A percentile compares a stretch with the other conserved stretches of the same genome.
These are phyloP conservation scores for Muscina levida DNA, from an alignment of 2,888 invertebrate genomes.

Conservation along the genomic window DNA sequence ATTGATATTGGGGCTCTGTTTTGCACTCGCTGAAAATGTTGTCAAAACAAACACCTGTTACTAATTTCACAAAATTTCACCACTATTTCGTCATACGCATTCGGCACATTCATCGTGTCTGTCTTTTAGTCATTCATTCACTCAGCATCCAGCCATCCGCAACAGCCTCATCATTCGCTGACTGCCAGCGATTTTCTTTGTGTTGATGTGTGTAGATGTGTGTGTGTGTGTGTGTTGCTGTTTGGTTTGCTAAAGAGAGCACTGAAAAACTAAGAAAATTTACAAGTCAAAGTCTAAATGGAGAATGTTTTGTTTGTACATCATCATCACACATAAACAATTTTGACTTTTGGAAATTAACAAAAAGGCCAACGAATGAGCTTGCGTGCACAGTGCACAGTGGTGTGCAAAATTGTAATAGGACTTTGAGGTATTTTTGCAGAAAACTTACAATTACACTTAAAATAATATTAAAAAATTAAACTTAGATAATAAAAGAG, in stretches of 20 bases:
- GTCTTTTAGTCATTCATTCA: constrained; percentile 9
- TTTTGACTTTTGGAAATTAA: constrained; percentile 55
- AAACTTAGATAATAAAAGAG: no score
- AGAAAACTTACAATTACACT: no score
- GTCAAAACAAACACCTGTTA: constrained; percentile 70
- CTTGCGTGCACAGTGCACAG: background rate
- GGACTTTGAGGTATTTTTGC: no score
- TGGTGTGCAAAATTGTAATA: no score
- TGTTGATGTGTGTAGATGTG: background rate
- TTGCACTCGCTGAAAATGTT: constrained; percentile 57
- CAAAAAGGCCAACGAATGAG: constrained; percentile 24
- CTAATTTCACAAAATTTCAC: constrained; percentile 67
- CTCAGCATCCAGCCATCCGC: constrained; percentile 27
- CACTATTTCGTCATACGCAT: constrained; percentile 42
- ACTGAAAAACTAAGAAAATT: constrained; percentile 21
- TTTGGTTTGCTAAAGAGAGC: constrained; percentile 28
- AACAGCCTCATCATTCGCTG: constrained; percentile 29
- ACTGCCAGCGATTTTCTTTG: constrained; percentile 16
- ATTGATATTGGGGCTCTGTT: constrained; percentile 55
- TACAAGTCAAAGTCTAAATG: constrained; percentile 36
- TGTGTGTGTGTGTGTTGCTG: background rate
- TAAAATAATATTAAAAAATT: no score
- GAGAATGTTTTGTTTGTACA: constrained; percentile 38
- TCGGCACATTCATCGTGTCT: background rate
- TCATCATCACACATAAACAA: constrained; percentile 42